These are phyloP conservation scores for Chelonus formosanus DNA, from an alignment of 2,888 invertebrate species.

Conservation along the genomic window DNA sequence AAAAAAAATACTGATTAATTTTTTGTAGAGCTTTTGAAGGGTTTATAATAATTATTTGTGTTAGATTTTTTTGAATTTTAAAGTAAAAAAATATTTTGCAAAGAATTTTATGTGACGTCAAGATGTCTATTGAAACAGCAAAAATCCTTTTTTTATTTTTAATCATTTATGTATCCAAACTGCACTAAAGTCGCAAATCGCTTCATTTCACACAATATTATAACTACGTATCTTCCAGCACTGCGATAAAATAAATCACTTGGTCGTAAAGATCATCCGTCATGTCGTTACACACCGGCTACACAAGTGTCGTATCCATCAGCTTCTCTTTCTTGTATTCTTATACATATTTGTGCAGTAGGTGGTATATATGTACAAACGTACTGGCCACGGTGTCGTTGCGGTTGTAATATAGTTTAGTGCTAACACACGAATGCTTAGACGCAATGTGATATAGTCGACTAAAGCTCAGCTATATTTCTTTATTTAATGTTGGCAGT, in stretches of 20 bases:
- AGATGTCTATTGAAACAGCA: too few species aligned
- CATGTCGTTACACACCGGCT: conserved; percentile 42
- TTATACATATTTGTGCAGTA: conserved; percentile 10
- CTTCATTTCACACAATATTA: conserved; percentile 52
- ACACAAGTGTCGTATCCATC: conserved; percentile 37
- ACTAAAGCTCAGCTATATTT: conserved; percentile 58
- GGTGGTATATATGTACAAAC: conserved; percentile 9
- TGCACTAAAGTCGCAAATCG: conserved; percentile 47
- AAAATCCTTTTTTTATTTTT: too few species aligned
- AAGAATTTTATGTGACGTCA: too few species aligned
- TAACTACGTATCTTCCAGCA: conserved; percentile 44
- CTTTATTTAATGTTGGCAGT: conserved; percentile 61
- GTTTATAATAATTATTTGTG: too few species aligned
- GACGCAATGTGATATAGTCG: conserved; percentile 48
- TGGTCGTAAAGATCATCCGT: conserved; percentile 60
- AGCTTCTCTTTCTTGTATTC: conserved; percentile 12
- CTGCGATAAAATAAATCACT: conserved; percentile 60
- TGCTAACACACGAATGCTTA: conserved; percentile 58
- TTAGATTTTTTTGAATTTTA: too few species aligned
- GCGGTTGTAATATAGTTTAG: conserved; percentile 60
- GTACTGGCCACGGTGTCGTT: conserved; percentile 41
- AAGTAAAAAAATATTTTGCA: too few species aligned
- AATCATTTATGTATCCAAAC: neutral
- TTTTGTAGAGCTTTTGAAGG: too few species aligned
- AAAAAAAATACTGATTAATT: too few species aligned